Evolutionary conservation across 2,113 vertebrate species (phyloP).

Genomic region (Mus pahari): DNA sequence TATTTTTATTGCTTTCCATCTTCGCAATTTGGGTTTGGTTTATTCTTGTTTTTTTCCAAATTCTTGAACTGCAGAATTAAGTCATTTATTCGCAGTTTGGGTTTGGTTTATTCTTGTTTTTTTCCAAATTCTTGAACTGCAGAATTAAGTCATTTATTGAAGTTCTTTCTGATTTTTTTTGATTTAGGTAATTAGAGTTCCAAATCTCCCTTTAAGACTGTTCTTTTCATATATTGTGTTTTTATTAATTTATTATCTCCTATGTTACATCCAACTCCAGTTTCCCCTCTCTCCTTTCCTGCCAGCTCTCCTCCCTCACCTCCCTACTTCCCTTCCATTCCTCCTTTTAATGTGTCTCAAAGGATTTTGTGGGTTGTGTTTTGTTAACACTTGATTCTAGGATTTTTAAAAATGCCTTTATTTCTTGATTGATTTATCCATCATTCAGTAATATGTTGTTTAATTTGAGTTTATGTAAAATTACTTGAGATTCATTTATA

Average conservation of each 20-base stretch:
- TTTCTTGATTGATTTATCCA: background rate
- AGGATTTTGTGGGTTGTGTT: background rate
- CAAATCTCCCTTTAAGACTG: background rate
- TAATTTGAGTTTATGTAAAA: background rate
- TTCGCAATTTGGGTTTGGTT: background rate
- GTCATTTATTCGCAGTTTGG: background rate
- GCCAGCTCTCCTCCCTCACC: background rate
- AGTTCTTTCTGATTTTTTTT: background rate
- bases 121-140: background rate
- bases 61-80: background rate
- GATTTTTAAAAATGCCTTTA: background rate
- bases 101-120: background rate
- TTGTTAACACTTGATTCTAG: background rate
- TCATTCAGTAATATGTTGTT: background rate
- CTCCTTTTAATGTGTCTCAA: background rate
- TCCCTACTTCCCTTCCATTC: background rate
- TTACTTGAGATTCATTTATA: background rate
- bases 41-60: background rate
- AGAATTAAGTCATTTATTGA: background rate
- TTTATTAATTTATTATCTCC: background rate
- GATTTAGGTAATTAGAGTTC: background rate
- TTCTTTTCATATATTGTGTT: background rate
- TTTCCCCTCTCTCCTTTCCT: background rate
- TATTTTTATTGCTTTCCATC: background rate
- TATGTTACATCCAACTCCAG: background rate